These are phyloP conservation scores for Tetramorium simillimum DNA, from an alignment of 1,140 invertebrate genomes.

Conservation along the genomic window DNA sequence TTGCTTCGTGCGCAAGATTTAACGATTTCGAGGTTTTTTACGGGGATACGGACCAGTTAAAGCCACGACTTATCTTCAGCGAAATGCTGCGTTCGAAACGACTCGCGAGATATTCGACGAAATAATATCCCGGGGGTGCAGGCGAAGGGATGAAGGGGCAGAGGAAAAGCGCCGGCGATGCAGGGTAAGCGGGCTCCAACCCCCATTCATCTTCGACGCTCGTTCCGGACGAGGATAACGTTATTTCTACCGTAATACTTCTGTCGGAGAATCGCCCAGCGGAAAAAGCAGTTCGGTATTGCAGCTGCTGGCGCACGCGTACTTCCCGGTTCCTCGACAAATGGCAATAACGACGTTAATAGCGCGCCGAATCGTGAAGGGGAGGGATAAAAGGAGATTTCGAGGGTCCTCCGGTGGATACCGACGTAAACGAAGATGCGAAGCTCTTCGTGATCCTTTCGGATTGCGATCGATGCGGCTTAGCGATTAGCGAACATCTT, in stretches of 20 bases:
- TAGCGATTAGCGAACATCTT: neutral
- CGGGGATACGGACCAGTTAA: constrained; percentile 27
- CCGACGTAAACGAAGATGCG: constrained; percentile 10
- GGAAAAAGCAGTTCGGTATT: constrained; percentile 50
- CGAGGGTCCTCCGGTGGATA: neutral
- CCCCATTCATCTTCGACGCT: constrained; percentile 59
- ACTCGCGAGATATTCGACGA: constrained; percentile 52
- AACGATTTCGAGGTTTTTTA: constrained; percentile 31
- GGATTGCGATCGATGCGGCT: constrained; percentile 15
- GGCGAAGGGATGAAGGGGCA: neutral
- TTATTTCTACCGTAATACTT: constrained; percentile 58
- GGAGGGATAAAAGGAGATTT: constrained; percentile 42
- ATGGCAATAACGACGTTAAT: constrained; percentile 56
- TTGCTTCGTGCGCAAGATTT: constrained; percentile 1
- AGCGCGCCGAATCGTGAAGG: constrained; percentile 47
- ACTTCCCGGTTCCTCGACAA: constrained; percentile 40
- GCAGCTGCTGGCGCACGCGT: constrained; percentile 56
- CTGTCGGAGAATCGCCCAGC: constrained; percentile 52
- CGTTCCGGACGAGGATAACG: constrained; percentile 55
- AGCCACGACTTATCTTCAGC: constrained; percentile 38
- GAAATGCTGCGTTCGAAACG: constrained; percentile 27
- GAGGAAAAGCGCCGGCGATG: constrained; percentile 42
- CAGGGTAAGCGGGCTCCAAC: constrained; percentile 50
- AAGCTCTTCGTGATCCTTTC: neutral
- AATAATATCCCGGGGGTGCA: constrained; percentile 23